Percentiles rank a stretch among this genome's conserved stretches.
Evolutionary conservation across 2,797 vertebrate species (phyloP).

Genomic region (Pelochelys cantorii): DNA sequence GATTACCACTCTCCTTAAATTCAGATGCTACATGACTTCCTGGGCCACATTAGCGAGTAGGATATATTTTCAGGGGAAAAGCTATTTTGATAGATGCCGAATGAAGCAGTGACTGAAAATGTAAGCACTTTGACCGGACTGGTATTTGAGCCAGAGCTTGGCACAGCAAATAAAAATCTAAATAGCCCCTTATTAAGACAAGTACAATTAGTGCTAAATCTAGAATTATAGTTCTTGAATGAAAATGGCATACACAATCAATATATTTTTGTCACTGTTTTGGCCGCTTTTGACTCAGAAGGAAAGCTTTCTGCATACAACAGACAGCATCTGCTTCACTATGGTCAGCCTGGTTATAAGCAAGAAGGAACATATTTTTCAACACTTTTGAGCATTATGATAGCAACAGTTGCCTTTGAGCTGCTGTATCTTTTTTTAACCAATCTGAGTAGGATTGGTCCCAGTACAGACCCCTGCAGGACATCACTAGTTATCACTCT

Average conservation of each 20-base stretch:
- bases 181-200: slow-evolving; percentile 8
- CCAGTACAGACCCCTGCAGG: no score
- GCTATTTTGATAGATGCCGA: neutral
- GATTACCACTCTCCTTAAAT: neutral
- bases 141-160: neutral
- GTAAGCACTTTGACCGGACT: neutral
- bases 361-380: slow-evolving; percentile 65
- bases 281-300: slow-evolving; percentile 27
- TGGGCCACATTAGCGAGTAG: neutral
- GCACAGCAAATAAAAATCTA: neutral
- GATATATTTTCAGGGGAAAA: neutral
- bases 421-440: slow-evolving; percentile 4
- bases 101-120: slow-evolving; percentile 27
- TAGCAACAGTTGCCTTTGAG: slow-evolving; percentile 56
- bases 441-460: neutral
- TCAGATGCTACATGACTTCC: neutral
- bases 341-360: slow-evolving; percentile 57
- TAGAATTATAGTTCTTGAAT: slow-evolving; percentile 10
- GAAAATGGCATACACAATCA: neutral
- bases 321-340: slow-evolving; percentile 47
- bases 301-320: slow-evolving; percentile 24
- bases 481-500: no score
- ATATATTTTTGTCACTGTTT: slow-evolving; percentile 11
- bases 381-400: slow-evolving; percentile 62
- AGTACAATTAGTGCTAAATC: neutral